phyloP scores from a whole-genome alignment of 2,113 vertebrate species.

The Paramisgurnus dabryanus region DNA sequence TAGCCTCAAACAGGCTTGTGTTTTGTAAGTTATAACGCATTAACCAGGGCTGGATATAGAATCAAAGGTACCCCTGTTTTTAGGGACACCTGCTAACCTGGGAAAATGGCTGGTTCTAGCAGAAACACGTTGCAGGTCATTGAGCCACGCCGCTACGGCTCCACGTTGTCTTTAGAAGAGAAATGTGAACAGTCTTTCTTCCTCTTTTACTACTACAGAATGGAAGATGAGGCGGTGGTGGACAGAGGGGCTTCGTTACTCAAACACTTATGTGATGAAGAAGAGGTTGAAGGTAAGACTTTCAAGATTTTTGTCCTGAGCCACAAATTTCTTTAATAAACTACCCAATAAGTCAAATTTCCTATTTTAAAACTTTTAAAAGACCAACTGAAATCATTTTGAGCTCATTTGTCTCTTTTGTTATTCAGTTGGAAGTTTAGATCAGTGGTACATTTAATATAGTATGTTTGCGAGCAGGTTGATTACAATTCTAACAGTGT shows the following conservation, averaged over 20 bases:
- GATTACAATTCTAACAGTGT: not conserved
- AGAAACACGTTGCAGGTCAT: conserved; percentile 80
- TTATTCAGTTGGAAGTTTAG: not conserved
- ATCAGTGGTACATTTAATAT: not conserved
- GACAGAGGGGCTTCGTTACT: conserved; percentile 95
- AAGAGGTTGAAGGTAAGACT: conserved; percentile 94
- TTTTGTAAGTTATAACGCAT: not conserved
- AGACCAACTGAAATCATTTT: too few relatives aligned
- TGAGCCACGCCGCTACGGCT: conserved; percentile 80
- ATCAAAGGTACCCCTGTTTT: conserved; percentile 9
- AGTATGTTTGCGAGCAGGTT: conserved; percentile 33
- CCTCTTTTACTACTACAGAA: conserved; percentile 98
- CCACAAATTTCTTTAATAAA: not conserved
- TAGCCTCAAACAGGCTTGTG: conserved; percentile 51
- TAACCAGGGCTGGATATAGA: conserved; percentile 39
- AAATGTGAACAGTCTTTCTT: conserved; percentile 98
- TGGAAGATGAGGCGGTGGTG: conserved; percentile 98
- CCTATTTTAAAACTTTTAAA: too few relatives aligned
- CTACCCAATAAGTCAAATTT: too few relatives aligned
- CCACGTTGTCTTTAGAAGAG: conserved; percentile 84
- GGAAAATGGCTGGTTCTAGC: conserved; percentile 54
- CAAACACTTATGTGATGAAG: conserved; percentile 93
- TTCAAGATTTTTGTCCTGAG: not conserved
- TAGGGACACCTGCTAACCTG: conserved; percentile 35
- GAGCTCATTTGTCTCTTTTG: not conserved